Evolutionary conservation across 2,113 vertebrate species (phyloP), one percentile per base, ranked within the genome.

Genomic region (Oncorhynchus kisutch): DNA sequence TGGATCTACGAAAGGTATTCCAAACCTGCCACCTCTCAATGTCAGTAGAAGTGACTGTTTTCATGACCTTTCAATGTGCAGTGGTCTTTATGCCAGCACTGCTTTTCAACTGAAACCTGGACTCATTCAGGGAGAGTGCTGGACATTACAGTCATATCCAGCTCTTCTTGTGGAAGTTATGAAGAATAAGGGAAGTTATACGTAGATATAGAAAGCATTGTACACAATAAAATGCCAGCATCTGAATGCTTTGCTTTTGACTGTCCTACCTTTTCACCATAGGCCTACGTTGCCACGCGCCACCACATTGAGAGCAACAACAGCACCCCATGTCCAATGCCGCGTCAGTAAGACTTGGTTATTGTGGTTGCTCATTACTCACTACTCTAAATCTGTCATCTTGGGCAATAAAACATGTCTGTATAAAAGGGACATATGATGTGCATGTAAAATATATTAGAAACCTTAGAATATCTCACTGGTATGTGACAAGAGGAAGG

Each of bases 151-250:
- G 75, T 82, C 78, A 72, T 62, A 48, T 80, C 71, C 67, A 20
- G 54, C 20, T 20, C 70, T 81, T 80, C 68, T 74, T 62, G 64
- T 65, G 54, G n/a, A 45, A 80, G 24, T 25, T 70, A 76, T 86
- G 16, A 76, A 67, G 34, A 79, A 76, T 72, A 81, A 81, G 80
- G 24, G 49, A 68, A 54, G 54, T 64, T 71, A 76, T 78, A 67
- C 60, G 51, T 68, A 72, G 66, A 71, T 72, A 39, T 66, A 27
- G 45, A 70, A 18, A 57, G 18, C 54, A 5, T 18, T 57, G 54
- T 57, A 20, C 54, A 20, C 54, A 57, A 57, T 27, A 25, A 39
- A 79, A 70, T 20, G 70, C 70, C 68, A 39, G 73, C n/a, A 69
- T 39, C 66, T 0, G 54, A 75, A 69, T 73, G 57, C 13, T 48